Evolutionary conservation across 2,888 invertebrate genomes (phyloP).

Genomic region (Drosophila percnosoma): DNA sequence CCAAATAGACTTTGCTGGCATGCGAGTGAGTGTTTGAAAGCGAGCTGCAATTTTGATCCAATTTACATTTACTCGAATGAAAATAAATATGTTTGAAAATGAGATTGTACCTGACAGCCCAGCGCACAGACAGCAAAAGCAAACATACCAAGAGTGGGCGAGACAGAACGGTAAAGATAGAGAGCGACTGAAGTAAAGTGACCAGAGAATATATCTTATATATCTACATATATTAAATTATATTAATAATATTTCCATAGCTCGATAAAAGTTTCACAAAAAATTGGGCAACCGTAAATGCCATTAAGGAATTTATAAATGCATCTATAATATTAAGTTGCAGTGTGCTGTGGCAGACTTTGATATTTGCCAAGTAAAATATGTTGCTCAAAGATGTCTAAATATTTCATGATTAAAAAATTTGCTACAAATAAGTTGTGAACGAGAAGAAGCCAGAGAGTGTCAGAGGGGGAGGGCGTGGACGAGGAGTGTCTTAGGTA

Average conservation of each 20-base stretch:
- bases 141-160: background rate
- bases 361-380: background rate
- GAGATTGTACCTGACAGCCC: constrained; percentile 46
- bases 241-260: background rate
- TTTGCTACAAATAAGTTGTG: background rate
- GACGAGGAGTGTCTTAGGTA: background rate
- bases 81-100: constrained; percentile 61
- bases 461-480: no score
- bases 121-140: constrained; percentile 6
- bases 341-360: constrained; percentile 4
- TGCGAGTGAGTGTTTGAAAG: constrained; percentile 8
- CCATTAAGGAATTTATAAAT: background rate
- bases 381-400: constrained; percentile 3
- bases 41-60: constrained; percentile 50
- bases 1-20: constrained; percentile 19
- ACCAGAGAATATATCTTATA: constrained; percentile 2
- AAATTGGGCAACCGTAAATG: background rate
- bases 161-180: background rate
- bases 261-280: background rate
- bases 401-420: background rate
- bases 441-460: background rate
- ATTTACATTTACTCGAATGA: constrained; percentile 59
- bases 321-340: background rate
- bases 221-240: background rate
- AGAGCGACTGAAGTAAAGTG: background rate